These are phyloP conservation scores for Paraescarpia echinospica DNA, from an alignment of 1,140 invertebrate genomes.

Conservation along the genomic window DNA sequence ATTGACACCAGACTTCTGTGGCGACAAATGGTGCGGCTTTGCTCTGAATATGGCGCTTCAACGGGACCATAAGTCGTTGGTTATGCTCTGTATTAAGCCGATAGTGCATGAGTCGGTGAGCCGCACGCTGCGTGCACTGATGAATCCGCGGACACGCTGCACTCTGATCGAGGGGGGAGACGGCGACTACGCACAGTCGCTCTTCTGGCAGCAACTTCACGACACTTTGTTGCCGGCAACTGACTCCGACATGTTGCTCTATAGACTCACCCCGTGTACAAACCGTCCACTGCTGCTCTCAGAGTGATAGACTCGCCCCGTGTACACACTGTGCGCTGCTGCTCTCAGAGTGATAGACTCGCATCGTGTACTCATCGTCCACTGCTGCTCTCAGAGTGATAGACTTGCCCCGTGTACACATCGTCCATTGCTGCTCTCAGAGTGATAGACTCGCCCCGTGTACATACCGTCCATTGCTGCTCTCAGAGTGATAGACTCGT, in stretches of 20 bases:
- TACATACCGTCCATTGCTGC: background rate
- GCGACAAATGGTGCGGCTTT: background rate
- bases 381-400: background rate
- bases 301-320: background rate
- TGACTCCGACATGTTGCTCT: background rate
- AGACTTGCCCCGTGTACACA: background rate
- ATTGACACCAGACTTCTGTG: background rate
- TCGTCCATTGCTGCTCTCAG: background rate
- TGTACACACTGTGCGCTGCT: background rate
- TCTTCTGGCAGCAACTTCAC: background rate
- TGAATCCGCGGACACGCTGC: background rate
- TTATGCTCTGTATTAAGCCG: background rate
- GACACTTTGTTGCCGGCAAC: background rate
- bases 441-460: background rate
- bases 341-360: background rate
- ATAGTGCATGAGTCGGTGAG: background rate
- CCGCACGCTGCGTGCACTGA: background rate
- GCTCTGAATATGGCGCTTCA: background rate
- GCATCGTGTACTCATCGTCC: background rate
- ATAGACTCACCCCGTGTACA: background rate
- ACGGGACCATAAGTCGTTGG: background rate
- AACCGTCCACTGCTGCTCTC: background rate
- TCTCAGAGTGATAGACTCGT: too few species aligned
- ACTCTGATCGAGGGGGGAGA: background rate
- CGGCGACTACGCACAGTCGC: background rate